phyloP scores from a whole-genome alignment of 1,140 invertebrate species.

The Doryteuthis pealeii region DNA sequence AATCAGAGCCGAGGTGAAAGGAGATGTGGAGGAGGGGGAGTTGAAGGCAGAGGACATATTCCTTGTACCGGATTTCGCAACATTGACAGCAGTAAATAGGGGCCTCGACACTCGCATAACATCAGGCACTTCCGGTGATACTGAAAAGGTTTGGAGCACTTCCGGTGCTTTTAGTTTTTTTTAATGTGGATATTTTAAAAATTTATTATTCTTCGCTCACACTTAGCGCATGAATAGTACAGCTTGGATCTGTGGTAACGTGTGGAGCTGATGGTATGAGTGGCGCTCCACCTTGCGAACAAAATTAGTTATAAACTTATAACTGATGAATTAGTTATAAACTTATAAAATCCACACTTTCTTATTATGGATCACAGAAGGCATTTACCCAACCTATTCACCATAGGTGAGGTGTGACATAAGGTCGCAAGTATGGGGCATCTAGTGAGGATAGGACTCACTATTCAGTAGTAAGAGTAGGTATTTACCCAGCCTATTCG shows the following conservation, averaged over 20 bases:
- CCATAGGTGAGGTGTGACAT: too few relatives aligned
- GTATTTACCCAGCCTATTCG: too few relatives aligned
- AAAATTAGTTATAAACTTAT: not conserved
- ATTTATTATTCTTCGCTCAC: not conserved
- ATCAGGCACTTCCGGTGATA: not conserved
- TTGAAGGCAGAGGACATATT: not conserved
- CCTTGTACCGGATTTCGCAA: not conserved
- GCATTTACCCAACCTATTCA: too few relatives aligned
- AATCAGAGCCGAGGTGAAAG: not conserved
- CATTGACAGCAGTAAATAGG: not conserved
- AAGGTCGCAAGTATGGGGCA: too few relatives aligned
- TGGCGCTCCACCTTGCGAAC: too few relatives aligned
- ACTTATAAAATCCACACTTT: too few relatives aligned
- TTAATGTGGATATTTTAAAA: not conserved
- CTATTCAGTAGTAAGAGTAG: too few relatives aligned
- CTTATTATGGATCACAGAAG: too few relatives aligned
- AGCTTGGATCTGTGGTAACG: too few relatives aligned
- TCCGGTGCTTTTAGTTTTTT: not conserved
- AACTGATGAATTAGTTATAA: not conserved
- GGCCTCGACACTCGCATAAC: not conserved
- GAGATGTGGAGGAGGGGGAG: not conserved
- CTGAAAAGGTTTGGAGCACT: not conserved
- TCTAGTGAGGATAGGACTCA: too few relatives aligned
- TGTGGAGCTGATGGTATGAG: too few relatives aligned
- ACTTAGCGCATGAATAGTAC: too few relatives aligned